Percentiles rank a stretch among this genome's conserved stretches.
Conservation (phyloP, 2,888 invertebrate species). For the Odontocolon sp. region DNA sequence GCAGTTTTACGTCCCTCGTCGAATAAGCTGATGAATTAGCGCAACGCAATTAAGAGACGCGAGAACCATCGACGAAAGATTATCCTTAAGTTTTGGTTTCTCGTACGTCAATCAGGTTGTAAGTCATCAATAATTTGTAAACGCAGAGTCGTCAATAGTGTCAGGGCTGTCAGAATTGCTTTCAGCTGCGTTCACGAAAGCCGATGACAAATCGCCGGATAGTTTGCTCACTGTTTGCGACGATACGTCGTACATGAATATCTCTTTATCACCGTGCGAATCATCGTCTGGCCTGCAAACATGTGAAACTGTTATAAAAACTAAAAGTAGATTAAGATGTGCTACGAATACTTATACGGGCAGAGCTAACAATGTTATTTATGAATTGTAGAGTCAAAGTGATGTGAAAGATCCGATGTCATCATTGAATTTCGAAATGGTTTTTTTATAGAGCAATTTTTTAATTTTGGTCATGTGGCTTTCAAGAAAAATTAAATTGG, state of each 20-base stretch:
- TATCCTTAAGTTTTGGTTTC: neutral
- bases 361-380: neutral
- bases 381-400: slow-evolving; percentile 13
- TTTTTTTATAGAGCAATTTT: too few relatives aligned
- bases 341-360: slow-evolving; percentile 1
- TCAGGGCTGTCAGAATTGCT: slow-evolving; percentile 85
- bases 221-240: slow-evolving; percentile 89
- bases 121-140: slow-evolving; percentile 32
- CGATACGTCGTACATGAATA: slow-evolving; percentile 92
- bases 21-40: slow-evolving; percentile 26
- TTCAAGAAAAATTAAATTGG: too few relatives aligned
- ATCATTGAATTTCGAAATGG: too few relatives aligned
- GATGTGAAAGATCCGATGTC: too few relatives aligned
- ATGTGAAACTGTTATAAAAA: slow-evolving; percentile 59
- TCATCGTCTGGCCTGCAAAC: slow-evolving; percentile 81
- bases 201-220: slow-evolving; percentile 90
- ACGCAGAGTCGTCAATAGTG: slow-evolving; percentile 67
- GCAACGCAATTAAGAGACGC: neutral
- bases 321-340: slow-evolving; percentile 7
- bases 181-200: slow-evolving; percentile 93
- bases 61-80: too few relatives aligned
- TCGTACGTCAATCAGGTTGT: neutral
- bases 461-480: too few relatives aligned
- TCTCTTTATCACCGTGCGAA: slow-evolving; percentile 86
- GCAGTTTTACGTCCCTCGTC: slow-evolving; percentile 22